These are phyloP conservation scores for Lutjanus campechanus DNA, from an alignment of 2,797 vertebrate genomes.

Conservation along the genomic window DNA sequence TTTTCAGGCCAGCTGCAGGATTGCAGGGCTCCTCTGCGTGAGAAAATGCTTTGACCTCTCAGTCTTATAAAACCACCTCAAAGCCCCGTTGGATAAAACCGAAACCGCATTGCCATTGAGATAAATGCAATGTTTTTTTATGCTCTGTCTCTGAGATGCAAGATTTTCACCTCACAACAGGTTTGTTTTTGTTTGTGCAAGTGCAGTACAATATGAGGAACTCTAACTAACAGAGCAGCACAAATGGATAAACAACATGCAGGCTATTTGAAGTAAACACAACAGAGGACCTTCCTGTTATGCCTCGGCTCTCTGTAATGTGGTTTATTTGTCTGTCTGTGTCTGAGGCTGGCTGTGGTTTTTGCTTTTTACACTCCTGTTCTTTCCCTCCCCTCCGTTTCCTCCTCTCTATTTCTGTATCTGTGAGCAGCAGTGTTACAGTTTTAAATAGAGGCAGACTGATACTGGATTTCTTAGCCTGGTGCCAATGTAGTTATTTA, in stretches of 20 bases:
- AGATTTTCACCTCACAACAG: constrained; percentile 37
- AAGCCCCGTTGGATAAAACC: constrained; percentile 38
- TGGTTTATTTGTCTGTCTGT: constrained; percentile 65
- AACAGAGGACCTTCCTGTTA: constrained; percentile 82
- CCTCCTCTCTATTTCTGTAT: constrained; percentile 55
- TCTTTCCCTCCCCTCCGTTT: constrained; percentile 35
- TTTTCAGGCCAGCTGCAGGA: constrained; percentile 43
- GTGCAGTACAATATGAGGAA: constrained; percentile 74
- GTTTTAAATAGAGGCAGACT: constrained; percentile 55
- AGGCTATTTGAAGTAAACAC: constrained; percentile 71
- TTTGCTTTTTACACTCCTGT: constrained; percentile 56
- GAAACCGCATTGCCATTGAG: constrained; percentile 32
- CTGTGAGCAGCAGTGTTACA: constrained; percentile 38
- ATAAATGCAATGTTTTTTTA: constrained; percentile 33
- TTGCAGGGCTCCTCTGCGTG: constrained; percentile 24
- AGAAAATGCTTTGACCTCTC: constrained; percentile 48
- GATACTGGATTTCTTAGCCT: constrained; percentile 16
- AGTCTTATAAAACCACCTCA: constrained; percentile 50
- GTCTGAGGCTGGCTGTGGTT: constrained; percentile 43
- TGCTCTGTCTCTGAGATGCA: constrained; percentile 14
- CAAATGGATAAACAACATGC: constrained; percentile 67
- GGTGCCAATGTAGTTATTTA: constrained; percentile 20
- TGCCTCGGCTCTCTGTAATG: constrained; percentile 46
- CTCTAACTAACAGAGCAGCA: constrained; percentile 53
- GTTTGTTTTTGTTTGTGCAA: constrained; percentile 66